phyloP scores from a whole-genome alignment of 2,888 invertebrate genomes.

The Pachydiplax longipennis region DNA sequence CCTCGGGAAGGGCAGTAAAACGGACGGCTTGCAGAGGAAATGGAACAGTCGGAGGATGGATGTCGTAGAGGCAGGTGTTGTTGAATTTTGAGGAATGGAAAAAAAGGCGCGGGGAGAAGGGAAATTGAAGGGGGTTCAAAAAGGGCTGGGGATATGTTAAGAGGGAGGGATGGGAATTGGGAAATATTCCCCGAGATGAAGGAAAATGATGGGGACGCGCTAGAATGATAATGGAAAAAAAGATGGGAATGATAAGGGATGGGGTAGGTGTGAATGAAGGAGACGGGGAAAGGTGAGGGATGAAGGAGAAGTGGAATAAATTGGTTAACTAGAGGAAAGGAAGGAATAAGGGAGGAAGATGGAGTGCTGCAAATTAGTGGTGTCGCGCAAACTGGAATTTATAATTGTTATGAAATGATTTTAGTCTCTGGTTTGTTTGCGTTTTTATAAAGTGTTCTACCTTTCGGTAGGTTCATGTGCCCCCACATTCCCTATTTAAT shows the following conservation, averaged over 20 bases:
- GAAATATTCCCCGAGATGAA: neutral
- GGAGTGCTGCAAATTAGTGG: neutral
- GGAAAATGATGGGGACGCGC: neutral
- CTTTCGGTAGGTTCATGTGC: too few relatives aligned
- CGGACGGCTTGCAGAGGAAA: neutral
- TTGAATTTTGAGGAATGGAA: conserved; percentile 4
- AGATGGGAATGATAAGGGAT: neutral
- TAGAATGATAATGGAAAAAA: neutral
- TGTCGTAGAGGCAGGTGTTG: conserved; percentile 12
- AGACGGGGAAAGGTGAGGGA: neutral
- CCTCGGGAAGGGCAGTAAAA: neutral
- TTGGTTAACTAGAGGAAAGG: neutral
- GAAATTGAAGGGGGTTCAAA: too few relatives aligned
- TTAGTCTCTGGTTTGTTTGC: too few relatives aligned
- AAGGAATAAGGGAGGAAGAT: neutral
- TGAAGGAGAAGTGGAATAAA: neutral
- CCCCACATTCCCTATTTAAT: too few relatives aligned
- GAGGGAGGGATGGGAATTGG: neutral
- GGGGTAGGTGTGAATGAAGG: neutral
- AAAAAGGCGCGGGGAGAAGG: neutral
- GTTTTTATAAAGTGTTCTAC: too few relatives aligned
- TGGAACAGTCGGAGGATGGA: neutral
- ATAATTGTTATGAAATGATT: too few relatives aligned
- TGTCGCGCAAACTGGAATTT: too few relatives aligned
- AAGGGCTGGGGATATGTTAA: neutral